phyloP scores from a whole-genome alignment of 2,888 invertebrate genomes.

The Lasioglossum morio region DNA sequence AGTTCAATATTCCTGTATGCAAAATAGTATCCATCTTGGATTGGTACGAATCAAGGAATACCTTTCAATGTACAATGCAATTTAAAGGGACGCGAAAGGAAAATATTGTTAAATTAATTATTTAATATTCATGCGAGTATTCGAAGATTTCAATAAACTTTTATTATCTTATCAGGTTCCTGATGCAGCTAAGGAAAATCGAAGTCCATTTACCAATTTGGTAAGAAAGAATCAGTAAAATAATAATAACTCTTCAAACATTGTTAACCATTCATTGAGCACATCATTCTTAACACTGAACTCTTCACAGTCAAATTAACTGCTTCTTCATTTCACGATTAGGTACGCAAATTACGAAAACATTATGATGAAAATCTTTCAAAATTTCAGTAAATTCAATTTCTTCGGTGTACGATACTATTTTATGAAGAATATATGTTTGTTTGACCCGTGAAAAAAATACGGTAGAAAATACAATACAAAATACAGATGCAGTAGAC shows the following conservation, averaged over 20 bases:
- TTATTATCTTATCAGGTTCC: background rate
- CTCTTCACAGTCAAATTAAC: background rate
- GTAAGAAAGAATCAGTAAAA: background rate
- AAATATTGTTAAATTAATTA: background rate
- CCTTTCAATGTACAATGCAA: background rate
- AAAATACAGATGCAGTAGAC: no score
- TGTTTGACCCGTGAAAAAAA: background rate
- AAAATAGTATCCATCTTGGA: background rate
- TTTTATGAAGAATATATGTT: background rate
- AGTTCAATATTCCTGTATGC: background rate
- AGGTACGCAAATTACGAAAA: background rate
- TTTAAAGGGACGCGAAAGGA: background rate
- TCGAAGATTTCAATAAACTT: background rate
- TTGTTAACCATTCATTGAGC: background rate
- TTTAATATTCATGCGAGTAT: background rate
- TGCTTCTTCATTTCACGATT: background rate
- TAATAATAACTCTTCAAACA: background rate
- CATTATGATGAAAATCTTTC: background rate
- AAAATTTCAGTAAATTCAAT: background rate
- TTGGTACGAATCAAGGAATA: background rate
- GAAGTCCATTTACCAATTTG: background rate
- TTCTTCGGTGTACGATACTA: background rate
- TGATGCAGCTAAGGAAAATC: background rate
- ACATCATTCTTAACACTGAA: background rate
- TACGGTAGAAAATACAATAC: background rate